Conservation (phyloP, 2,113 vertebrate species). For the Phalacrocorax carbo region DNA sequence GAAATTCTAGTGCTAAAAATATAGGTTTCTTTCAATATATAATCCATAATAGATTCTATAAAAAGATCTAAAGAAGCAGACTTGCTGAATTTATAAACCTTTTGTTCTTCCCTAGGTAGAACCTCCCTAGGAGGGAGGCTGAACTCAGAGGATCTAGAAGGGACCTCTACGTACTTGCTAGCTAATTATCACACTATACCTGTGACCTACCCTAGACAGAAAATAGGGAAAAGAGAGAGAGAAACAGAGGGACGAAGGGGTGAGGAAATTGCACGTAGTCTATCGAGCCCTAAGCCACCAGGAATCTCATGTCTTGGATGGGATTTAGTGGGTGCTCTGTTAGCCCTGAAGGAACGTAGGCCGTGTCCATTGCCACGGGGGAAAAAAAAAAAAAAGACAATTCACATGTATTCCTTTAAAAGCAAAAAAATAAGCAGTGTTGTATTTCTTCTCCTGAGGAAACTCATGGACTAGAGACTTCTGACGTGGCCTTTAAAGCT, state of each 20-base stretch:
- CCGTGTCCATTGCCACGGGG: background rate
- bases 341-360: background rate
- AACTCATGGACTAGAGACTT: background rate
- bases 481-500: background rate
- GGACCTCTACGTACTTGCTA: conserved; percentile 66
- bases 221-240: background rate
- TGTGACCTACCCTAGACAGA: conserved; percentile 55
- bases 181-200: conserved; percentile 70
- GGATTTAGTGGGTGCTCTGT: background rate
- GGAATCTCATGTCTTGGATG: conserved; percentile 24
- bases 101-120: background rate
- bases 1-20: conserved; percentile 61
- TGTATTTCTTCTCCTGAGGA: conserved; percentile 22
- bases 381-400: background rate
- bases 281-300: conserved; percentile 14
- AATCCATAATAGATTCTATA: conserved; percentile 57
- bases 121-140: conserved; percentile 38
- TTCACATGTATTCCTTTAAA: conserved; percentile 51
- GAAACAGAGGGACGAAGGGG: background rate
- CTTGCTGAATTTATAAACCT: conserved; percentile 30
- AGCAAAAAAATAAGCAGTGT: conserved; percentile 66
- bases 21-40: conserved; percentile 59
- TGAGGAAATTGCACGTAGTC: conserved; percentile 59
- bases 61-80: conserved; percentile 51
- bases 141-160: conserved; percentile 52